Percentiles rank a stretch among this genome's conserved stretches.
Conservation (phyloP, 2,113 vertebrate species). For the Atlantisia rogersi region DNA sequence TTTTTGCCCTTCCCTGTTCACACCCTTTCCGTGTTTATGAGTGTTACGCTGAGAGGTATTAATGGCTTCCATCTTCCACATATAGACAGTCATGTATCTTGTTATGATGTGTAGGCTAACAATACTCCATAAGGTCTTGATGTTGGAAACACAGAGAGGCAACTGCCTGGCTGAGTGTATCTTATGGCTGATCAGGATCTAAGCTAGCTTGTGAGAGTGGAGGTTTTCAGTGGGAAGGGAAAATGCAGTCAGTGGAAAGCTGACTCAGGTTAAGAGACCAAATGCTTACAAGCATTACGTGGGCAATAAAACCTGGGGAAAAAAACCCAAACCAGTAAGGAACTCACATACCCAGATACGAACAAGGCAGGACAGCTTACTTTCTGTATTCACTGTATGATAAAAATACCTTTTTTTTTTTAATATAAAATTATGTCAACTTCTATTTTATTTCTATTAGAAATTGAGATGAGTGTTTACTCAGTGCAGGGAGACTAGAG, state of each 20-base stretch:
- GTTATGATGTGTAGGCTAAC: not conserved
- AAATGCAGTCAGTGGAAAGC: not conserved
- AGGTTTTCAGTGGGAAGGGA: not conserved
- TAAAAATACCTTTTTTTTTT: not conserved
- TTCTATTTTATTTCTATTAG: not conserved
- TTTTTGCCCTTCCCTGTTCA: constrained; percentile 45
- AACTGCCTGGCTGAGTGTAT: not conserved
- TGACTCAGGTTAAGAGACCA: not conserved
- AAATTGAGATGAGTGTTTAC: not conserved
- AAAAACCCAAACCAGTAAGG: not conserved
- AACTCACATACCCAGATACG: not conserved
- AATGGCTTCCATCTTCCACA: not conserved
- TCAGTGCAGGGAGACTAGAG: rapidly evolving
- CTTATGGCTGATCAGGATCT: not conserved
- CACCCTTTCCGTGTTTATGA: constrained; percentile 29
- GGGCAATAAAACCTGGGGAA: not conserved
- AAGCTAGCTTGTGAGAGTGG: not conserved
- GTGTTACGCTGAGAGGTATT: not conserved
- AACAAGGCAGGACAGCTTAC: not conserved
- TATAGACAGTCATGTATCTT: not conserved
- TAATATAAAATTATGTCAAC: not conserved
- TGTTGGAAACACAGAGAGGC: not conserved
- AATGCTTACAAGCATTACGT: not conserved
- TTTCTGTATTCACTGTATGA: not conserved
- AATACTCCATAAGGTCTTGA: not conserved